Percentiles rank a stretch among this genome's conserved stretches.
Conservation (phyloP, 2,113 vertebrate genomes). For the Egretta garzetta region DNA sequence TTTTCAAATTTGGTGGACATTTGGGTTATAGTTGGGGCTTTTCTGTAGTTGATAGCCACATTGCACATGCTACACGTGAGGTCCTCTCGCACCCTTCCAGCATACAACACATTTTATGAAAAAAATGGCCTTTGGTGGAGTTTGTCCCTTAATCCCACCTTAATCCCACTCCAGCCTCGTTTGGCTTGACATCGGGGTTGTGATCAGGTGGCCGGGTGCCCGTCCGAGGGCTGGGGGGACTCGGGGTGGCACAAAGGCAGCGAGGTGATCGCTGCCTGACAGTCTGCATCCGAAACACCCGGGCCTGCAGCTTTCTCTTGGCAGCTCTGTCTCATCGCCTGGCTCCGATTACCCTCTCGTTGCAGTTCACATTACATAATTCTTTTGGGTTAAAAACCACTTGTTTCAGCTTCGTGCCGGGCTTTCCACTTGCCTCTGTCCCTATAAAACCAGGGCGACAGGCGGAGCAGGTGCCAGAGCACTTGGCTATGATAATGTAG, state of each 20-base stretch:
- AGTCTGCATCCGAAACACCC: not conserved
- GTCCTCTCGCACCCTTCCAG: not conserved
- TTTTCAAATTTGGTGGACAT: not conserved
- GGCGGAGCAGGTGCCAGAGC: not conserved
- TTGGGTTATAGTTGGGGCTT: not conserved
- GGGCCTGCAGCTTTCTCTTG: not conserved
- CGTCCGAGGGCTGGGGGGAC: fast-evolving
- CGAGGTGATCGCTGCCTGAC: fast-evolving
- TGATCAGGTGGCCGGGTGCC: not conserved
- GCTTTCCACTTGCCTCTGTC: not conserved
- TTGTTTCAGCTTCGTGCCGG: not conserved
- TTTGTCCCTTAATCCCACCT: not conserved
- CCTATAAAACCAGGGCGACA: not conserved
- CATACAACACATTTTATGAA: not conserved
- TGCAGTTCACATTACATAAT: not conserved
- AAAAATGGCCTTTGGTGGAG: not conserved
- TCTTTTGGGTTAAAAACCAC: not conserved
- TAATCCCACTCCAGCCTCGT: not conserved
- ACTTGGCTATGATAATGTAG: not conserved
- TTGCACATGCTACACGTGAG: fast-evolving
- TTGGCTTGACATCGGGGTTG: fast-evolving
- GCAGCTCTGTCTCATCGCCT: not conserved
- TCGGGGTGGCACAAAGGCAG: not conserved
- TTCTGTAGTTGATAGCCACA: not conserved
- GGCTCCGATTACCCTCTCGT: not conserved